Base-by-base conservation (phyloP, 2,113 vertebrate species). In the Geothlypis trichas region DNA sequence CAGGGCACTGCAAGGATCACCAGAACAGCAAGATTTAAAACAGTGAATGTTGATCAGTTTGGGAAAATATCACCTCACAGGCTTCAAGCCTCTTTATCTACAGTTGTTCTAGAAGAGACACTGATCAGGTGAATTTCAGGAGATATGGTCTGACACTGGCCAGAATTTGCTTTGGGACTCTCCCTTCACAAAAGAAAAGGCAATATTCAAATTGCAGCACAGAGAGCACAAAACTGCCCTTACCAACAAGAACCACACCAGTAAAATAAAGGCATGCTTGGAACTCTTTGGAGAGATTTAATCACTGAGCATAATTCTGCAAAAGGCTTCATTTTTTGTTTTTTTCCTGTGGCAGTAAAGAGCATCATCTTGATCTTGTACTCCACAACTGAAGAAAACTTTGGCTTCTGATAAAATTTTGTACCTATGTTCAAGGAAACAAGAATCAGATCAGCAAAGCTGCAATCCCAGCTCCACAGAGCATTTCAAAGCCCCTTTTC, bases 321-420 rank as follows among this genome's bases (percentile, higher is more conserved):
- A 89, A 55, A 49, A 73, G 86, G 46, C 1, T 67, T 44, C 9
- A 3, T 80, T 65, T n/a, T 55, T 15, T 77, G 2, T 80, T 65
- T n/a, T 55, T 15, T 77, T 94, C 94, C 89, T 78, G 46, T 68
- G 28, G 41, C 68, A 84, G 89, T 57, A 49, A 76, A 93, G 42
- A 91, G 47, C 35, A 96, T 49, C 37, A 83, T 41, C 59, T 69
- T 39, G 33, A 24, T 74, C 59, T 52, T 67, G 44, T 44, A 75
- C 66, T 91, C 44, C 44, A 83, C 75, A 96, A 24, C n/a, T 54
- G 54, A 90, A 88, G 44, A 44, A 68, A 81, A 93, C 74, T 51
- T 35, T 9, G 46, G 49, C 20, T 95, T 74, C 74, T 59, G 71
- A 35, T 76, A 41, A 58, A 74, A 95, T 82, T 87, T 80, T 62